These are phyloP conservation scores for Protaetia brevitarsis DNA, from an alignment of 1,140 invertebrate species.

Conservation along the genomic window DNA sequence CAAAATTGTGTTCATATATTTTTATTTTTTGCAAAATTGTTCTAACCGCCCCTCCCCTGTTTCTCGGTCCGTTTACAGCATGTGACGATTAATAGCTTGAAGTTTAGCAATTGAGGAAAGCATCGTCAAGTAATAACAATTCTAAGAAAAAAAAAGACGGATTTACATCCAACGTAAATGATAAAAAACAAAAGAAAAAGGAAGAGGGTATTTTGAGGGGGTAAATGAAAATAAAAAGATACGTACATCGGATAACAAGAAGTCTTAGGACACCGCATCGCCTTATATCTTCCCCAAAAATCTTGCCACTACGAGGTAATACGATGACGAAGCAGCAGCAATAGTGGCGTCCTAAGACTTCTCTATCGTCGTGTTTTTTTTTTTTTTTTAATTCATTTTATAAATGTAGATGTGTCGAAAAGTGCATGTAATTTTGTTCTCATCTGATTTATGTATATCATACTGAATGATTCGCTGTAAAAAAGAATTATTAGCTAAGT, in stretches of 20 bases:
- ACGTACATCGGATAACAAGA: background rate
- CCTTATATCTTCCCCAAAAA: no score
- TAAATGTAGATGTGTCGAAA: no score
- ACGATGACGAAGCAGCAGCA: no score
- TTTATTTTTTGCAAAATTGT: slow-evolving; percentile 32
- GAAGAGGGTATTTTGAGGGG: background rate
- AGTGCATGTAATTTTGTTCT: background rate
- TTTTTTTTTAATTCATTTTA: background rate
- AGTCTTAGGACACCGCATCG: no score
- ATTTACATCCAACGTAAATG: background rate
- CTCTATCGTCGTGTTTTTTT: no score
- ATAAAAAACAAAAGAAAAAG: background rate
- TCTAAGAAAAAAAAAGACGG: no score
- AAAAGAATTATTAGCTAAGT: background rate
- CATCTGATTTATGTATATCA: background rate
- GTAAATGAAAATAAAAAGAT: background rate
- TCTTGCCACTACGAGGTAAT: no score
- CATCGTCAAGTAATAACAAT: slow-evolving; percentile 40
- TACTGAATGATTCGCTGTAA: background rate
- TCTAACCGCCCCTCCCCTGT: slow-evolving; percentile 45
- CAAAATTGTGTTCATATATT: slow-evolving; percentile 43
- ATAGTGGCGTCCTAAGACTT: no score
- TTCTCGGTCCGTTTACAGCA: slow-evolving; percentile 45
- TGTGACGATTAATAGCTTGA: slow-evolving; percentile 47
- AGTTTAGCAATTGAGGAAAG: slow-evolving; percentile 49